Evolutionary conservation across 1,140 invertebrate species (phyloP).

Genomic region (Liolophura sinensis): DNA sequence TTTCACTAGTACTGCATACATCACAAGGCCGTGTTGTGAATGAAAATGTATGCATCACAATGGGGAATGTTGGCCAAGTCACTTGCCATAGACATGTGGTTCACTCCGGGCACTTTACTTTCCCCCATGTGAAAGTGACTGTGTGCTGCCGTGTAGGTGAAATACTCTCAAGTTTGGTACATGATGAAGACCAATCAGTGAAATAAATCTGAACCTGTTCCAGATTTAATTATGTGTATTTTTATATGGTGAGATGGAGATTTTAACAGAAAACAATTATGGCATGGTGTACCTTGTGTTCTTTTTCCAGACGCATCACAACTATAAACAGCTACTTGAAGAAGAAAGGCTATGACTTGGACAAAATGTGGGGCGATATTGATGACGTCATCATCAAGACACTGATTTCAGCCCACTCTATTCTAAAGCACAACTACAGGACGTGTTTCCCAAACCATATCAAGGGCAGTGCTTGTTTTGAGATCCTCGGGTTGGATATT

Average conservation of each 20-base stretch:
- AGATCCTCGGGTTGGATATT: constrained; percentile 87
- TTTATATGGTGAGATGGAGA: background rate
- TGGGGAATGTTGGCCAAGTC: no score
- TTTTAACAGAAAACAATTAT: background rate
- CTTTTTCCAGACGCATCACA: constrained; percentile 71
- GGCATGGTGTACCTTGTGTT: background rate
- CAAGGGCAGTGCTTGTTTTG: constrained; percentile 83
- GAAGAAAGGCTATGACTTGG: constrained; percentile 72
- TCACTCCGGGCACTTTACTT: no score
- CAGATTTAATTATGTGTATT: background rate
- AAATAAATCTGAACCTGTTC: background rate
- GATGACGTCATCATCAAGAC: constrained; percentile 92
- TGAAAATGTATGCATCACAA: no score
- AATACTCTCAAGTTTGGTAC: background rate
- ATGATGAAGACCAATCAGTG: background rate
- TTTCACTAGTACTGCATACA: no score
- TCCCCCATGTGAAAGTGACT: no score
- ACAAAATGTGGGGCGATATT: constrained; percentile 75
- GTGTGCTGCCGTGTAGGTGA: no score
- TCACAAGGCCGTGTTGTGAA: no score
- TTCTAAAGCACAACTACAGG: constrained; percentile 84
- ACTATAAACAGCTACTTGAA: constrained; percentile 76
- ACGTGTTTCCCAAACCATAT: constrained; percentile 86
- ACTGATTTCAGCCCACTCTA: constrained; percentile 79
- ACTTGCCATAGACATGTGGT: no score